Conservation (phyloP, 2,888 invertebrate genomes). For the Atethmia centrago region DNA sequence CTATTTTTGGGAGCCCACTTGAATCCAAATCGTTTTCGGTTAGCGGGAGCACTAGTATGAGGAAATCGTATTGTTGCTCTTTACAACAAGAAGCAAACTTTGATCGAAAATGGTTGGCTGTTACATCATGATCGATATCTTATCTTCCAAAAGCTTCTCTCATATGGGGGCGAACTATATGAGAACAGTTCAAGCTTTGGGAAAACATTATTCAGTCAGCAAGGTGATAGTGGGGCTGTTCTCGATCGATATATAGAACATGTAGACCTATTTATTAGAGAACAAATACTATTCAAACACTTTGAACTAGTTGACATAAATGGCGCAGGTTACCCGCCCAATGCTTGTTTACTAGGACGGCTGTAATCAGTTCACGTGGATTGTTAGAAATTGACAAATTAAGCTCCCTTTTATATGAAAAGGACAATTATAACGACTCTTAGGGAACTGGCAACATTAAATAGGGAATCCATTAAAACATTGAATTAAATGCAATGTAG, state of each 20-base stretch:
- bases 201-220: neutral
- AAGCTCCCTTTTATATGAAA: neutral
- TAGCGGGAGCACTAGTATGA: conserved; percentile 28
- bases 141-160: neutral
- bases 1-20: conserved; percentile 57
- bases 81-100: neutral
- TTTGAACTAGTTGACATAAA: conserved; percentile 17
- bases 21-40: conserved; percentile 51
- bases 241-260: neutral
- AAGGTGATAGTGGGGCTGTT: neutral
- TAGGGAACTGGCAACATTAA: neutral
- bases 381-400: conserved; percentile 29
- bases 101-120: neutral
- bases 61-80: conserved; percentile 10
- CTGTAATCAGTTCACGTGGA: conserved; percentile 8
- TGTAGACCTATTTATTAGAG: conserved; percentile 10
- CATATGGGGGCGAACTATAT: neutral
- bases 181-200: neutral
- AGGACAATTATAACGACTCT: neutral
- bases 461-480: neutral
- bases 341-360: conserved; percentile 22
- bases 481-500: neutral
- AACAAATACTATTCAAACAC: neutral
- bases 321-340: conserved; percentile 26
- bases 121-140: neutral